These are phyloP conservation scores for Onychomys torridus DNA, from an alignment of 2,797 vertebrate genomes.

Conservation along the genomic window DNA sequence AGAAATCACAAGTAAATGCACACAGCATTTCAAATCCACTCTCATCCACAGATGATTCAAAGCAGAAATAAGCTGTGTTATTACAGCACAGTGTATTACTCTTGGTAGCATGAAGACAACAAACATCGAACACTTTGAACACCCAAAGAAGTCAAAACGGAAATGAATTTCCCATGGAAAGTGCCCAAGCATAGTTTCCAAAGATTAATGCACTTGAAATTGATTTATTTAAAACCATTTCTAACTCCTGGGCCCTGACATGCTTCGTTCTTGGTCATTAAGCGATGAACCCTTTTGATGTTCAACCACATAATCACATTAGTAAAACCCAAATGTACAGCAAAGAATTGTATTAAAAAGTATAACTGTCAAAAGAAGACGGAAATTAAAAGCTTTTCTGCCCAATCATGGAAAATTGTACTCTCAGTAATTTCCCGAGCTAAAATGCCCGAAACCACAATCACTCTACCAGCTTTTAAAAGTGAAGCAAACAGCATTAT, in stretches of 20 bases:
- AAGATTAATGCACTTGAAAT: constrained; percentile 83
- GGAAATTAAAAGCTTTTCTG: constrained; percentile 84
- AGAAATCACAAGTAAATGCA: constrained; percentile 56
- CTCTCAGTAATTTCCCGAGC: constrained; percentile 70
- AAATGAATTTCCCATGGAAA: constrained; percentile 82
- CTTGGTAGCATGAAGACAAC: constrained; percentile 75
- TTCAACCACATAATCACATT: constrained; percentile 79
- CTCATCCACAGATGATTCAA: constrained; percentile 65
- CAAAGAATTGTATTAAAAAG: constrained; percentile 84
- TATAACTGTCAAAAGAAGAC: constrained; percentile 79
- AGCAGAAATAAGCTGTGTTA: constrained; percentile 76
- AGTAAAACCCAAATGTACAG: constrained; percentile 85
- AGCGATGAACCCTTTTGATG: constrained; percentile 86
- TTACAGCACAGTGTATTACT: constrained; percentile 68
- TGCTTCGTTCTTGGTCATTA: constrained; percentile 84
- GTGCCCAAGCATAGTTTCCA: constrained; percentile 72
- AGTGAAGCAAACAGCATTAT: constrained; percentile 49
- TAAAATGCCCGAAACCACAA: constrained; percentile 42
- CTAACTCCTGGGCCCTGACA: constrained; percentile 78
- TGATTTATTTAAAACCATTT: constrained; percentile 86
- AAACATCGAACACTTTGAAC: constrained; percentile 73
- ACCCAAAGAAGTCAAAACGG: constrained; percentile 79
- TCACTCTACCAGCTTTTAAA: constrained; percentile 54
- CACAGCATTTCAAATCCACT: constrained; percentile 67
- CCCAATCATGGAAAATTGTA: constrained; percentile 83